Conservation (phyloP, 2,113 vertebrate species). For the Tylochromis polylepis region DNA sequence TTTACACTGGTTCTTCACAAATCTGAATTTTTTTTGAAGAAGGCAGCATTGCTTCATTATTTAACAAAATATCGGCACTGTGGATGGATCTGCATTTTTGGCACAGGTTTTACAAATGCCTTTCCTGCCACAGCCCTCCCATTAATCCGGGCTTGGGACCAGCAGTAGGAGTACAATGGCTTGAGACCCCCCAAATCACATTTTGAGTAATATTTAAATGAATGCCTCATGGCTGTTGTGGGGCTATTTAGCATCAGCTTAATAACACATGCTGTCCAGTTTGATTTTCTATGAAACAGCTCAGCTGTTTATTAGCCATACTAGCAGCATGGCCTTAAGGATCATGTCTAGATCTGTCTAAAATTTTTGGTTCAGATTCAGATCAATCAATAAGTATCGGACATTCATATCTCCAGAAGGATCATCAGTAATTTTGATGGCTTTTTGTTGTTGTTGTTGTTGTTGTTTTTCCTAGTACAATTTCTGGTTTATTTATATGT, state of each 20-base stretch:
- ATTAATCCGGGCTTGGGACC: background rate
- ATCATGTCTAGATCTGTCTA: background rate
- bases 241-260: background rate
- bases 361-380: background rate
- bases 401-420: no score
- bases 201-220: background rate
- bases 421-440: no score
- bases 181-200: background rate
- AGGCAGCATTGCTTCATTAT: accelerated
- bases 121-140: background rate
- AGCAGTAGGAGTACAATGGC: background rate
- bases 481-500: accelerated
- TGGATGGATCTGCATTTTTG: background rate
- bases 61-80: background rate
- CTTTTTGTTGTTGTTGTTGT: accelerated
- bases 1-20: background rate
- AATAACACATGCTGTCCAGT: background rate
- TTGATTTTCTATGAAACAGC: background rate
- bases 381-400: background rate
- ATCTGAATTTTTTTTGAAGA: background rate
- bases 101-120: background rate
- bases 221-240: background rate
- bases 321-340: background rate
- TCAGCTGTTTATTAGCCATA: background rate
- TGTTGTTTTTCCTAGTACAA: background rate